Base-by-base conservation (phyloP, 1,140 invertebrate species). In the Gonioctena quinquepunctata region DNA sequence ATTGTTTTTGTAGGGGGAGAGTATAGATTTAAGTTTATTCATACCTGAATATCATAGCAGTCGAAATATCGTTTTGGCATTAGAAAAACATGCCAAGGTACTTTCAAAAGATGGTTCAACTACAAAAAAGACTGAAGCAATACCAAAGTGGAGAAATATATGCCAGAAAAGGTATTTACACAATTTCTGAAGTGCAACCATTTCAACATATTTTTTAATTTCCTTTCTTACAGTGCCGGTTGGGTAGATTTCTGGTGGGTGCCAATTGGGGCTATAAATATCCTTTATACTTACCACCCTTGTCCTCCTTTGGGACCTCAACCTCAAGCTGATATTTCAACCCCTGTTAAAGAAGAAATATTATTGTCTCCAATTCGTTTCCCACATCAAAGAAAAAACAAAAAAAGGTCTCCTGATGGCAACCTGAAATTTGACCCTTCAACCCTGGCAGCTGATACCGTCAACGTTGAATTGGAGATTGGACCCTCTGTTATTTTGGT, bases 241-340 rank as follows among this genome's bases (percentile, higher is more conserved):
- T 99, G 97, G 97, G 89, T 97, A 1, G 95, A 97, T 79, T 98
- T 96, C 81, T 97, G 96, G 96, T 93, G 92, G 11, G 95, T 97
- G 3, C 95, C 95, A 0, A 97, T 97, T 26, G 92, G 96, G 19
- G 94, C 95, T 2, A 85, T 98, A 13, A 95, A 93, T 76, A 95
- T 98, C 19, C 89, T 90, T 68, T 98, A 97, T 82, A 91, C 89
- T 1, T 98, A 97, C 82, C 96, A 98, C 83, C 95, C 96, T 0
- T 91, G 93, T 78, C 94, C 94, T 3, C 93, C 93, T 1, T 79
- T 95, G 19, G 94, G 94, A 0, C 93, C 93, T 1, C 89, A 91
- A 69, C 94, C 94, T 0, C 94, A 95, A 84, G 93, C 94, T 0
- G 93, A 96, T 79, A 94, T 96, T 27, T 95, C 95, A 0, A 96